Conservation (phyloP, 2,888 invertebrate species). For the Lumbricus terrestris region DNA sequence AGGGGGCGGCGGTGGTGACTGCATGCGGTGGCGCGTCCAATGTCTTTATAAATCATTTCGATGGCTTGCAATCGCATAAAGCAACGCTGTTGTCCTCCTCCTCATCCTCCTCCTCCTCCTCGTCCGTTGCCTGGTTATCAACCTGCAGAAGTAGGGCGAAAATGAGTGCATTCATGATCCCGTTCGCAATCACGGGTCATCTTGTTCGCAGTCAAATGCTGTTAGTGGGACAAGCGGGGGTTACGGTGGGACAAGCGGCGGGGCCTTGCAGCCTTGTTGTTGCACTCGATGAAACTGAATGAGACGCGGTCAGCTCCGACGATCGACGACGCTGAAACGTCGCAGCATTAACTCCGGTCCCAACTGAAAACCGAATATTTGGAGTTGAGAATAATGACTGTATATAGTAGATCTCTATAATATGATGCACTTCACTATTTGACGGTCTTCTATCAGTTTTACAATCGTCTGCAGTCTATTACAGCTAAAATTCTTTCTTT, state of each 20-base stretch:
- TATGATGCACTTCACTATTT: neutral
- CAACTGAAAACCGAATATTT: neutral
- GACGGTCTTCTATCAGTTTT: neutral
- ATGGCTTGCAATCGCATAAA: conserved; percentile 3
- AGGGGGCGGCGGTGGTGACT: no score
- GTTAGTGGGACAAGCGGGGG: neutral
- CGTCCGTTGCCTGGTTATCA: neutral
- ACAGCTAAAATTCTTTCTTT: neutral
- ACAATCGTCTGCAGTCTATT: neutral
- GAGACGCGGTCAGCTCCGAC: neutral
- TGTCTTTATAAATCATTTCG: conserved; percentile 3
- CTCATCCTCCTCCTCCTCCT: no score
- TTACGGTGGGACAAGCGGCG: conserved; percentile 3
- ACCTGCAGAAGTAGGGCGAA: conserved; percentile 3
- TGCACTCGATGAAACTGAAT: conserved; percentile 3
- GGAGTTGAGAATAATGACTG: neutral
- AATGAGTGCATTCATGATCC: neutral
- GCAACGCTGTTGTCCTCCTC: no score
- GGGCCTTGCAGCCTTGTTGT: conserved; percentile 3
- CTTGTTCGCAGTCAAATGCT: neutral
- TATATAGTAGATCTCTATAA: no score
- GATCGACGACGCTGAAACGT: neutral
- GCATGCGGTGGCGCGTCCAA: neutral
- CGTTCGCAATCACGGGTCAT: conserved; percentile 3
- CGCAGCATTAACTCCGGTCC: neutral